phyloP scores from a whole-genome alignment of 2,797 vertebrate species.

The Neosilurus hyrtlii region DNA sequence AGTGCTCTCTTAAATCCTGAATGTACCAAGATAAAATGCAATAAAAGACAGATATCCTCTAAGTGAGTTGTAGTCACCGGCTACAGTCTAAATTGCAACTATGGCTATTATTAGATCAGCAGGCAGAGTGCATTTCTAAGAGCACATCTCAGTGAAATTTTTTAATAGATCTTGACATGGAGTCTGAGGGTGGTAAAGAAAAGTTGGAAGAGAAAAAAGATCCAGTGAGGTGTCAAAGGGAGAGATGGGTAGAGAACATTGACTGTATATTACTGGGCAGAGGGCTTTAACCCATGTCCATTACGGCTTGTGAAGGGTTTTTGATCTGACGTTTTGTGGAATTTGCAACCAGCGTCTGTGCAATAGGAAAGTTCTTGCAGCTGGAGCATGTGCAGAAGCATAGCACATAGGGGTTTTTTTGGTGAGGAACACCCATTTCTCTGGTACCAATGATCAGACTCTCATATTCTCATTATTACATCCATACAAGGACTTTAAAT shows the following conservation, averaged over 20 bases:
- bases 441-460: too few relatives aligned
- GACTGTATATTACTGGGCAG: too few relatives aligned
- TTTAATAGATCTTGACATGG: slow-evolving; percentile 17
- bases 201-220: neutral
- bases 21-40: neutral
- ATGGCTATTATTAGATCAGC: slow-evolving; percentile 39
- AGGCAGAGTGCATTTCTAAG: neutral
- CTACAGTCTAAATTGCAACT: neutral
- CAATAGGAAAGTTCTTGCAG: too few relatives aligned
- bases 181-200: neutral
- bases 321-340: too few relatives aligned
- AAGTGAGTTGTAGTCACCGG: slow-evolving; percentile 8
- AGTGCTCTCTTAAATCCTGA: neutral
- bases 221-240: slow-evolving; percentile 10
- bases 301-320: too few relatives aligned
- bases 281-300: too few relatives aligned
- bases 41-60: slow-evolving; percentile 21
- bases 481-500: too few relatives aligned
- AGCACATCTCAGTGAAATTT: neutral
- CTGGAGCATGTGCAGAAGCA: too few relatives aligned
- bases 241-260: neutral
- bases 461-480: too few relatives aligned
- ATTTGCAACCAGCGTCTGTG: too few relatives aligned
- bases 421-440: too few relatives aligned
- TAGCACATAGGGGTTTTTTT: too few relatives aligned